Conservation (phyloP, 35 echinoderm and acorn worm genomes). For the Lytechinus variegatus region DNA sequence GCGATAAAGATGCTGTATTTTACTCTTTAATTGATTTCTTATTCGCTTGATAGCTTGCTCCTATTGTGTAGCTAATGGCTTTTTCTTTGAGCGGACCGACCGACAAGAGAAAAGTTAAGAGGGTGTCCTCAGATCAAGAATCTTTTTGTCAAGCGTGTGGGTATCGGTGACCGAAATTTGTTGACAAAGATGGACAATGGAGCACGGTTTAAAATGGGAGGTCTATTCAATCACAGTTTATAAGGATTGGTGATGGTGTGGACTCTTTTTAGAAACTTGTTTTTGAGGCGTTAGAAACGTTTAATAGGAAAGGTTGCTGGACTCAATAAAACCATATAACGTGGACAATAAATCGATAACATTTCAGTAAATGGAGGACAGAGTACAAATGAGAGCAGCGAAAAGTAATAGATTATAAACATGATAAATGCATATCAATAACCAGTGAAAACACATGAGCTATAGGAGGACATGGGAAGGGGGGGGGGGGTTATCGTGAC, state of each 20-base stretch:
- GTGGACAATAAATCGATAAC: not conserved
- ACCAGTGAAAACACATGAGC: not conserved
- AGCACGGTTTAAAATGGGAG: not conserved
- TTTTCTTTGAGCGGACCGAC: constrained; percentile 1
- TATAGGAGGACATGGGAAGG: too few species aligned
- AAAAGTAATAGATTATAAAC: not conserved
- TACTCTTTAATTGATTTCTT: constrained; percentile 40
- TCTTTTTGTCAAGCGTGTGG: not conserved
- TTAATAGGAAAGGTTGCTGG: not conserved
- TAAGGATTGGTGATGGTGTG: not conserved
- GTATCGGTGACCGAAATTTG: constrained; percentile 29
- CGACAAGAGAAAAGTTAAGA: not conserved
- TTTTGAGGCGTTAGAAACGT: constrained; percentile 17
- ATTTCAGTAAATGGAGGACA: not conserved
- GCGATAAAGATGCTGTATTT: constrained; percentile 42
- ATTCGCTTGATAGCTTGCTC: not conserved
- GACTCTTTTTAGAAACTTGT: not conserved
- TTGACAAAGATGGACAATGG: constrained; percentile 40
- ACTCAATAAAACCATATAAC: not conserved
- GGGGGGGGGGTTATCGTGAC: too few species aligned
- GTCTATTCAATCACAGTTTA: not conserved
- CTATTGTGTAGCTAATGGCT: constrained; percentile 8
- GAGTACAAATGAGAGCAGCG: not conserved
- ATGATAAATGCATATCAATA: not conserved
- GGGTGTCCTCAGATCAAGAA: not conserved